Evolutionary conservation across 2,113 vertebrate species (phyloP), one percentile per base, ranked within the genome.

Genomic region (Felis chaus): DNA sequence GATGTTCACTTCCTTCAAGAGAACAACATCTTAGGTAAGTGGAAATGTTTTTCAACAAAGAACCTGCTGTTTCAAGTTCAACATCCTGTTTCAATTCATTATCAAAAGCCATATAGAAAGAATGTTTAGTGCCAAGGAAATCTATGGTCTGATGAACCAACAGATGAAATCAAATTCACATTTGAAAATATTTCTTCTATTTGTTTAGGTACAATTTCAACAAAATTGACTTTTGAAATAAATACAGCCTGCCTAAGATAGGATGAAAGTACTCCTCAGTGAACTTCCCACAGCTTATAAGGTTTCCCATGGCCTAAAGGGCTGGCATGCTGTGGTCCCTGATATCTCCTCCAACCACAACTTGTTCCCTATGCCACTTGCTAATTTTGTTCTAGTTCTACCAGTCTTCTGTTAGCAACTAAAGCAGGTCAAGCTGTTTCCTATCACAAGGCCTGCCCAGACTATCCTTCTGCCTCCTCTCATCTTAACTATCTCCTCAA

Each of bases 141-240:
- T 85, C 48, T 55, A 63, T 88, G 55, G 18, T 80, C 76, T 88
- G 27, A 66, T 69, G 27, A 96, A 55, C 61, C 66, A 96, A 91
- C 50, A 79, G 57, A 85, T 84, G 25, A 95, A 96, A 76, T 88
- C 33, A 89, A 45, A 93, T 93, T 87, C 39, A 55, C 86, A 41
- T 83, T 97, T 94, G 33, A 23, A 93, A 97, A 69, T 86, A 91
- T 61, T 57, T 83, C 68, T 79, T 96, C 48, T 31, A 74, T 69
- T 96, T 92, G 69, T 80, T 92, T 89, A 80, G 87, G 7, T 21
- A 78, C 14, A n/a, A 80, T 83, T 83, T 95, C 82, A 87, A 79
- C 16, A 90, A 89, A 97, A 89, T 23, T 41, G 48, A 57, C 71
- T 65, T 94, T 93, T 93, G 57, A 89, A 91, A 66, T 79, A 80